Percentiles rank a stretch among this genome's conserved stretches.
Conservation (phyloP, 1,140 invertebrate species). For the Chelonus insularis region DNA sequence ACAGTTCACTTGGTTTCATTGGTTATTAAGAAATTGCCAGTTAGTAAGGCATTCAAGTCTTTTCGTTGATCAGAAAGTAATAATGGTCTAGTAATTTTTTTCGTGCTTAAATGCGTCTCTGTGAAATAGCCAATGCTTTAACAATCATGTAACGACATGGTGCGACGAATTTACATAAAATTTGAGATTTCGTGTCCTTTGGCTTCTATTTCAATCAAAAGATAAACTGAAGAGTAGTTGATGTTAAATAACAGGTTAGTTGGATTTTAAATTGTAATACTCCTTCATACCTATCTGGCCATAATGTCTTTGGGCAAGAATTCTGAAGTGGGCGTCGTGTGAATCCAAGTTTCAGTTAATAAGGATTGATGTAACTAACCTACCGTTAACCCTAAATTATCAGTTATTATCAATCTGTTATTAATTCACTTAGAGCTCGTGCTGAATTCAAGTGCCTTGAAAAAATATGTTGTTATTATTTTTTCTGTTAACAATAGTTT, state of each 20-base stretch:
- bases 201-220: not conserved
- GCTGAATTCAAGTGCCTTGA: no score
- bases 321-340: constrained; percentile 14
- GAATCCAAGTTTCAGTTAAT: constrained; percentile 6
- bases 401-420: constrained; percentile 17
- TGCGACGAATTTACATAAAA: constrained; percentile 5
- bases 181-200: not conserved
- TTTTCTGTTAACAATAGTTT: no score
- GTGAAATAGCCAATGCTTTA: not conserved
- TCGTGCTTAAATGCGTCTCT: not conserved
- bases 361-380: constrained; percentile 4
- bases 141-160: not conserved
- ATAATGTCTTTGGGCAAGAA: not conserved
- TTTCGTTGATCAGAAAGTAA: not conserved
- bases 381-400: constrained; percentile 5
- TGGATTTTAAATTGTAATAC: not conserved
- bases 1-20: not conserved
- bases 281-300: not conserved
- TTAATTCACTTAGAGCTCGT: not conserved
- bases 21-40: constrained; percentile 10
- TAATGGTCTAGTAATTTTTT: not conserved
- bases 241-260: not conserved
- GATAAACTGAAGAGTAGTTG: not conserved
- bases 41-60: not conserved
- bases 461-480: no score